Percentiles rank a stretch among this genome's conserved stretches.
These are phyloP conservation scores for Papilio elwesi DNA, from an alignment of 2,888 invertebrate genomes.

Conservation along the genomic window DNA sequence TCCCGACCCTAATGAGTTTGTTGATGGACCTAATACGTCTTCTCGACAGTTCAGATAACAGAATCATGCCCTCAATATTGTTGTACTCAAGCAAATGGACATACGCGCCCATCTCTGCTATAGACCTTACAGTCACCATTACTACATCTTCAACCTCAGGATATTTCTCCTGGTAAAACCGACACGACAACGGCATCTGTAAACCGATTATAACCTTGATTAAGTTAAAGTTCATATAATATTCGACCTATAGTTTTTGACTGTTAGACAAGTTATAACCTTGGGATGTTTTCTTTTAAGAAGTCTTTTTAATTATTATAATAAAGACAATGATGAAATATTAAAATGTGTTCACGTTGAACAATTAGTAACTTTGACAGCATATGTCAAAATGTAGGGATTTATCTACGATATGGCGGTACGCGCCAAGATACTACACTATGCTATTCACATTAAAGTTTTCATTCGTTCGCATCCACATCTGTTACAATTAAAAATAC, in stretches of 20 bases:
- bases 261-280: slow-evolving; percentile 51
- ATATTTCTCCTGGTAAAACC: slow-evolving; percentile 98
- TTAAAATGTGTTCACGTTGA: slow-evolving; percentile 75
- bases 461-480: no score
- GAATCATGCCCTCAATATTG: slow-evolving; percentile 99
- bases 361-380: slow-evolving; percentile 46
- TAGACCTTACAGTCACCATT: slow-evolving; percentile 98
- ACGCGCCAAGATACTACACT: no score
- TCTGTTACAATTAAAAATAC: no score
- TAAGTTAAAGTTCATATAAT: slow-evolving; percentile 10
- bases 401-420: no score
- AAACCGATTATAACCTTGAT: slow-evolving; percentile 68
- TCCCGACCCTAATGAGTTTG: slow-evolving; percentile 98
- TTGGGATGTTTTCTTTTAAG: slow-evolving; percentile 54
- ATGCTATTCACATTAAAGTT: no score
- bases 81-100: slow-evolving; percentile 99
- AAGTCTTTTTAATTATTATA: slow-evolving; percentile 50
- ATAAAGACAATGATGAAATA: slow-evolving; percentile 69
- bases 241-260: slow-evolving; percentile 16
- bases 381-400: background rate
- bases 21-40: slow-evolving; percentile 99
- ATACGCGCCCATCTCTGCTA: slow-evolving; percentile 99
- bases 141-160: slow-evolving; percentile 99
- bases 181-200: slow-evolving; percentile 95
- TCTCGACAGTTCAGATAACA: slow-evolving; percentile 98